These are phyloP conservation scores for Tragelaphus oryx DNA, from an alignment of 2,797 vertebrate species.

Conservation along the genomic window DNA sequence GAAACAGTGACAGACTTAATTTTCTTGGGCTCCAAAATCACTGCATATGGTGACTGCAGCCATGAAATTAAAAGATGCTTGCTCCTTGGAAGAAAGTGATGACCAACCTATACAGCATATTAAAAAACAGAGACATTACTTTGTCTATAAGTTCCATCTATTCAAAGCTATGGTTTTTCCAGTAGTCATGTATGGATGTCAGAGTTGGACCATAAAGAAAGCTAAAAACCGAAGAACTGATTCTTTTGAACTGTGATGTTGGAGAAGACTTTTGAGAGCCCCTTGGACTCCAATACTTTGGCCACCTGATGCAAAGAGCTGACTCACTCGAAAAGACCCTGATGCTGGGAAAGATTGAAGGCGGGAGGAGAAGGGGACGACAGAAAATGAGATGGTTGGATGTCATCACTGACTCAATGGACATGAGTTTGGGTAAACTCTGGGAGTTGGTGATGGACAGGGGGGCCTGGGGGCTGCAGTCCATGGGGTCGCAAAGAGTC, in stretches of 20 bases:
- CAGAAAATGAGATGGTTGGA: not conserved
- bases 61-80: not conserved
- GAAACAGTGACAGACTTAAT: not conserved
- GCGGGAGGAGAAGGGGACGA: fast-evolving
- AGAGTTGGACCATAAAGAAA: not conserved
- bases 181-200: not conserved
- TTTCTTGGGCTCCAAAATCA: not conserved
- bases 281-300: not conserved
- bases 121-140: not conserved
- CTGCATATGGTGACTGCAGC: not conserved
- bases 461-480: fast-evolving
- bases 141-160: not conserved
- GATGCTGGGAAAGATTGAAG: not conserved
- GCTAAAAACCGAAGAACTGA: not conserved
- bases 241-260: not conserved
- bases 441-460: not conserved
- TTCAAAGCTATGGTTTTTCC: not conserved
- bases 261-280: not conserved
- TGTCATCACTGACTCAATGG: not conserved
- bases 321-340: not conserved
- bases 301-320: not conserved
- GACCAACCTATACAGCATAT: not conserved
- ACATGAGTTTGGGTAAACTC: not conserved
- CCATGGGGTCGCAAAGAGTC: not conserved
- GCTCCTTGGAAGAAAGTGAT: not conserved